Percentiles rank a stretch among this genome's conserved stretches.
Evolutionary conservation across 2,113 vertebrate genomes (phyloP).

Genomic region (Anser brachyrhynchus): DNA sequence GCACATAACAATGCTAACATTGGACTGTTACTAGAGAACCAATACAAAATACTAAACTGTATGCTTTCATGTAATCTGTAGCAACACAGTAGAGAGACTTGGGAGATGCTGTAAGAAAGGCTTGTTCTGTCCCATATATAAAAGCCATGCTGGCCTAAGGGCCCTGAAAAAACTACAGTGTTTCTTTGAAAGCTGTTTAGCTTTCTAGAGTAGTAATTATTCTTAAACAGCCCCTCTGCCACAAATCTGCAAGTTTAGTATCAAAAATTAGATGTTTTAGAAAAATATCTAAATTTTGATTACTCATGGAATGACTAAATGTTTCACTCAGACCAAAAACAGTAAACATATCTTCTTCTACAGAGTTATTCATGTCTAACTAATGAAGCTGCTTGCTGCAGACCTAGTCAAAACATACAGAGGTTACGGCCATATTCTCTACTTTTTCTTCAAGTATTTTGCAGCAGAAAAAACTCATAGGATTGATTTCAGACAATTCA

Average conservation of each 20-base stretch:
- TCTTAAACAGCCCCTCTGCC: background rate
- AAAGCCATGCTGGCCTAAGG: background rate
- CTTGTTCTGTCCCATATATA: background rate
- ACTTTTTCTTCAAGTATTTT: background rate
- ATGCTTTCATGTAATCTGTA: background rate
- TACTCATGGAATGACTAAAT: background rate
- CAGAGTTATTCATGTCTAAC: background rate
- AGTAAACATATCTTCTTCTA: background rate
- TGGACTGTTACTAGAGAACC: background rate
- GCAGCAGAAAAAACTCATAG: rapidly evolving
- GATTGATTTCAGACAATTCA: background rate
- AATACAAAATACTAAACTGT: background rate
- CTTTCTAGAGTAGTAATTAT: background rate
- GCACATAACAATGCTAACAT: background rate
- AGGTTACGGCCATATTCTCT: background rate
- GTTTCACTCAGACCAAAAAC: background rate
- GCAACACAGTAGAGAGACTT: background rate
- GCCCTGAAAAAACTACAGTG: background rate
- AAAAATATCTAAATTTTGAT: background rate
- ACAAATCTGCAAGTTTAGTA: background rate
- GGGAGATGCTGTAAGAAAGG: background rate
- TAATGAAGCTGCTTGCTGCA: background rate
- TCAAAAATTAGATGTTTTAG: background rate
- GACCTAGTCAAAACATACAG: background rate
- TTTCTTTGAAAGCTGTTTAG: background rate